Evolutionary conservation across 2,888 invertebrate species (phyloP), one percentile per base, ranked within the genome.

Genomic region (Polylopha cassiicola): DNA sequence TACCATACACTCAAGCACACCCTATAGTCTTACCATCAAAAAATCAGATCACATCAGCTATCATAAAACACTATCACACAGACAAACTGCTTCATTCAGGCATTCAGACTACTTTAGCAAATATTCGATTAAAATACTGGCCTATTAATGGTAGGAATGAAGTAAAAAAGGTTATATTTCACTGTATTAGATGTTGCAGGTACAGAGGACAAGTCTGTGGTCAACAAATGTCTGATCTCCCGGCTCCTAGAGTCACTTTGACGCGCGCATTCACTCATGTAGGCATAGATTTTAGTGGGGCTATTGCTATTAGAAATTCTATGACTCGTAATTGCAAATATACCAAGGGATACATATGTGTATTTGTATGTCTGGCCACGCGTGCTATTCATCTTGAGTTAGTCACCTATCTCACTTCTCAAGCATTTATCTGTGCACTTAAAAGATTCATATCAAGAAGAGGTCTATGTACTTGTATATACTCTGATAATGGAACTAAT

Each of bases 401-500:
- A 3, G 39, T 39, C 4, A 28, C 8, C 1, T 37, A 42, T 13
- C 11, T 42, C 1, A 15, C 29, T 9, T 24, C 41, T 4, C 18
- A 38, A 6, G 30, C 30, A 4, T 31, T 18, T 18, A 31, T 38
- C 13, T 24, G 17, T 23, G 24, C 44, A 14, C 22, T 44, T 3
- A 37, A 38, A 26, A 16, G 46, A 5, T 29, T 46, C n/a, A 33
- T 43, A 3, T 31, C 28, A 13, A 31, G 46, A 29, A 13, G 46
- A 32, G 42, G 42, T 6, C 14, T 27, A 11, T 31, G 30, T 28
- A 27, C 13, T 27, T 23, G 15, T 20, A 18, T 45, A 4, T 31
- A 45, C 26, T 20, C 29, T 15, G 33, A 41, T 24, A 44, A 44
- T 41, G 44, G 27, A 13, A 31, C 34, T n/a, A 44, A 44, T 36